Percentiles rank a stretch among this genome's conserved stretches.
phyloP scores from a whole-genome alignment of 1,140 invertebrate genomes.

The Drosophila melanogaster region DNA sequence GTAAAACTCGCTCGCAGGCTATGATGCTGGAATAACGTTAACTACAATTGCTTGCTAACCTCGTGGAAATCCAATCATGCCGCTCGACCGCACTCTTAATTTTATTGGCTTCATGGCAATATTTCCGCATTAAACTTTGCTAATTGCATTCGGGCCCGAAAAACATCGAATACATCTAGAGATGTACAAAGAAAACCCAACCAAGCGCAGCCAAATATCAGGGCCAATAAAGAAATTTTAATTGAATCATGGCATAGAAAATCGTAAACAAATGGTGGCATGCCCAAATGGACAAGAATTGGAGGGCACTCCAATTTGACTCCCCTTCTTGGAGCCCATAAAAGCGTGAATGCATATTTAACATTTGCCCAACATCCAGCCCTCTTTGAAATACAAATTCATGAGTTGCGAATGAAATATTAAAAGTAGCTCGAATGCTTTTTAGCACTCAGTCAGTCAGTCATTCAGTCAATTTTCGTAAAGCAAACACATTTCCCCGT shows the following conservation, averaged over 20 bases:
- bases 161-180: slow-evolving; percentile 7
- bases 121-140: slow-evolving; percentile 57
- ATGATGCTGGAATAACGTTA: slow-evolving; percentile 20
- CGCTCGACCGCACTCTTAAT: slow-evolving; percentile 49
- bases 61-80: slow-evolving; percentile 39
- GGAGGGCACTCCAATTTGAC: slow-evolving; percentile 8
- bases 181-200: slow-evolving; percentile 34
- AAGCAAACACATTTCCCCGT: slow-evolving; percentile 55
- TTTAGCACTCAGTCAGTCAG: slow-evolving; percentile 39
- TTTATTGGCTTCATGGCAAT: slow-evolving; percentile 49
- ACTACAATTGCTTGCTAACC: slow-evolving; percentile 32
- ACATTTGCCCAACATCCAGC: slow-evolving; percentile 39
- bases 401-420: slow-evolving; percentile 76
- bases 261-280: slow-evolving; percentile 54
- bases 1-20: slow-evolving; percentile 7
- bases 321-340: slow-evolving; percentile 17
- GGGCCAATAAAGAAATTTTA: slow-evolving; percentile 72
- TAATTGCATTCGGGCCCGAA: slow-evolving; percentile 57
- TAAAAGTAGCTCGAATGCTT: slow-evolving; percentile 62
- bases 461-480: slow-evolving; percentile 55
- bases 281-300: slow-evolving; percentile 59
- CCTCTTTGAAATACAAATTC: slow-evolving; percentile 71
- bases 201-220: slow-evolving; percentile 60
- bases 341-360: slow-evolving; percentile 71
- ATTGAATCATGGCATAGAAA: slow-evolving; percentile 70